A percentile compares a stretch with the other conserved stretches of the same genome.
Evolutionary conservation across 1,140 invertebrate genomes (phyloP).

Genomic region (Habropoda laboriosa): DNA sequence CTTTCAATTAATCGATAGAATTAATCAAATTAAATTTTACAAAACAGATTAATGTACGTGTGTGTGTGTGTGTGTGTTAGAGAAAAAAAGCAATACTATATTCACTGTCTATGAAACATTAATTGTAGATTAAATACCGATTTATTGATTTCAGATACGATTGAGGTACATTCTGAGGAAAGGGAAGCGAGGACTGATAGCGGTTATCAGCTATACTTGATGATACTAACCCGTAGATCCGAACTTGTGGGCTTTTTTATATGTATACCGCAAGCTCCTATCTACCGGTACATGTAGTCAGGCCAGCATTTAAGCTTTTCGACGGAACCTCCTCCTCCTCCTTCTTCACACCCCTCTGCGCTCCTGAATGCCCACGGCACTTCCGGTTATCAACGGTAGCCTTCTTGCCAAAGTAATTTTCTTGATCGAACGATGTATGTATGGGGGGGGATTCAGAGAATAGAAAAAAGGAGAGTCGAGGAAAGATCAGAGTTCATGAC

Average conservation of each 20-base stretch:
- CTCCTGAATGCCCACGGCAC: conserved; percentile 31
- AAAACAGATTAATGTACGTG: too few relatives aligned
- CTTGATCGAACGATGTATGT: not conserved
- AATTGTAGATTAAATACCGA: not conserved
- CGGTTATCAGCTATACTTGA: conserved; percentile 79
- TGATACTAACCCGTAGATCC: conserved; percentile 83
- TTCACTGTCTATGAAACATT: too few relatives aligned
- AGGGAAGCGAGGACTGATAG: conserved; percentile 17
- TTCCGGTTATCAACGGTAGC: conserved; percentile 64
- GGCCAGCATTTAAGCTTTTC: conserved; percentile 78
- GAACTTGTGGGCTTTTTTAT: conserved; percentile 83
- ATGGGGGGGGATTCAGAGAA: not conserved
- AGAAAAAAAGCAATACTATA: too few relatives aligned
- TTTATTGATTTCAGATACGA: not conserved
- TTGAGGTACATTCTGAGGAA: not conserved
- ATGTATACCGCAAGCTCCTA: conserved; percentile 83
- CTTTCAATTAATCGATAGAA: too few relatives aligned
- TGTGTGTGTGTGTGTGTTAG: too few relatives aligned
- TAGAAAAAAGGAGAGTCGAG: conserved; percentile 26
- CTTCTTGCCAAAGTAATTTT: conserved; percentile 51
- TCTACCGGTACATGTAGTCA: conserved; percentile 83
- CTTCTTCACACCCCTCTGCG: conserved; percentile 33
- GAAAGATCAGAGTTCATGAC: too few relatives aligned
- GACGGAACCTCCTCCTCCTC: conserved; percentile 52
- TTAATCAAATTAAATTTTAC: too few relatives aligned